Conservation (phyloP, 2,888 invertebrate genomes). For the Calameuta pallipes region DNA sequence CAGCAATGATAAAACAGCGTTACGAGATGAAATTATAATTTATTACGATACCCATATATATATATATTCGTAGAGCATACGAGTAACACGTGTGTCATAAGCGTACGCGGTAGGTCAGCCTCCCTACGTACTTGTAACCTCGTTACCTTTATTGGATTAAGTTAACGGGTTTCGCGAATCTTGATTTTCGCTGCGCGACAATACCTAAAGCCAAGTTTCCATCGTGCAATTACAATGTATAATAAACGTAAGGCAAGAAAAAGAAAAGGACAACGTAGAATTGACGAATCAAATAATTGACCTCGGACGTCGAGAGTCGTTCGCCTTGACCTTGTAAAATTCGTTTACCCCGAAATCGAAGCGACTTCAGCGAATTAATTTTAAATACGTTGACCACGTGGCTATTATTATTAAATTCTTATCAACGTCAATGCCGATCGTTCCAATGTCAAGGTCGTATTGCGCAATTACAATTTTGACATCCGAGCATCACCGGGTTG, state of each 20-base stretch:
- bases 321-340: neutral
- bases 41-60: neutral
- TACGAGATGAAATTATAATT: neutral
- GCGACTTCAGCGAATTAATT: neutral
- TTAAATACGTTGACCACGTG: neutral
- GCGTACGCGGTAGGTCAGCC: neutral
- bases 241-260: too few species aligned
- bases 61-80: neutral
- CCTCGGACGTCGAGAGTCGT: neutral
- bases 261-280: neutral
- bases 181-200: constrained; percentile 41
- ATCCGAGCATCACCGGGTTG: neutral
- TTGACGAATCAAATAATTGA: neutral
- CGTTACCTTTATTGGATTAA: constrained; percentile 48
- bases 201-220: neutral
- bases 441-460: neutral
- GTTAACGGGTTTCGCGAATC: constrained; percentile 41
- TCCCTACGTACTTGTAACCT: constrained; percentile 32
- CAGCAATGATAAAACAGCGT: neutral
- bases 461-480: neutral
- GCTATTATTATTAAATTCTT: neutral
- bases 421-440: neutral
- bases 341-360: neutral
- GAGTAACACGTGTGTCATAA: neutral
- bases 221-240: too few species aligned